Evolutionary conservation across 2,797 vertebrate genomes (phyloP), one percentile per base, ranked within the genome.

Genomic region (Pampus argenteus): DNA sequence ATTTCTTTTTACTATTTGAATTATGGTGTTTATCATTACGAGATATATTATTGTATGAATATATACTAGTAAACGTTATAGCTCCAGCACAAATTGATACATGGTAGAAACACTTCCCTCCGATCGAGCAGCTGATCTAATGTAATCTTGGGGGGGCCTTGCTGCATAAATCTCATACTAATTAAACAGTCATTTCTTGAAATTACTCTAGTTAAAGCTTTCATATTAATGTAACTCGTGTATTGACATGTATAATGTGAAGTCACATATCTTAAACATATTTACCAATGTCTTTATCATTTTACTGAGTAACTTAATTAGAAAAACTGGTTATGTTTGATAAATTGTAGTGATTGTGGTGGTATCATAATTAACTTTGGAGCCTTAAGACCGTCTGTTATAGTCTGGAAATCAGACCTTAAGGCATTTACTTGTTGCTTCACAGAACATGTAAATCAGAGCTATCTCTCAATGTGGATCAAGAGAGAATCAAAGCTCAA

Each of bases 271-370:
- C 15, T 18, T 15, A 44, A 58, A 66, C 11, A 44, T 34, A 42
- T 59, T 66, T 66, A 29, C 18, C 11, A 36, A 9, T 26, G 28
- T 34, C 29, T 20, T 52, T 38, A 47, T 64, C 18, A 38, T 6
- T 40, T 40, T 9, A 38, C 44, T 64, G 17, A 74, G 56, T 55
- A 13, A 7, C 5, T 9, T 61, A 25, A 61, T 84, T 60, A 67
- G 11, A 65, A 66, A 57, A 65, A 44, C 0, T 23, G 20, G 6
- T 62, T 36, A 26, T 57, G n/a, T 65, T 56, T 78, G 58, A 83
- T 52, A 28, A 29, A 71, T 5, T 62, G 20, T 45, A 23, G 40
- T 0, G 0, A 65, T 70, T 42, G 48, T 34, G 11, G 8, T 48
- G 7, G 29, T 22, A 56, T 45, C 48, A 55, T 36, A 54, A 26